Evolutionary conservation across 2,113 vertebrate genomes (phyloP).

Genomic region (Hippolais icterina): DNA sequence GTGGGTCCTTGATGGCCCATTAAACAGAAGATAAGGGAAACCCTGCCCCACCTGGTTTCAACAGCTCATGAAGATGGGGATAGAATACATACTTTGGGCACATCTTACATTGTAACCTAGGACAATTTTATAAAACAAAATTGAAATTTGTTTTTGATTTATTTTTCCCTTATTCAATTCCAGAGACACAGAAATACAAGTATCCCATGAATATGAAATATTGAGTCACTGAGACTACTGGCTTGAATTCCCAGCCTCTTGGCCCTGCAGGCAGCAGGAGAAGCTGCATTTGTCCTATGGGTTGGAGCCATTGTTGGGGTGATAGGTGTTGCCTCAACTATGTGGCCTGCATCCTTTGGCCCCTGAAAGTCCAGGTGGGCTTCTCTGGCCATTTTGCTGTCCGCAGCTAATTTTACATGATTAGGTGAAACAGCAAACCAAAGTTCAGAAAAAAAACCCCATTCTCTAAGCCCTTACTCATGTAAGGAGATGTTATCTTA

Average conservation of each 20-base stretch:
- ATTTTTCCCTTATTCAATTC: background rate
- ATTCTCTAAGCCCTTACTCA: background rate
- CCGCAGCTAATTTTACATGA: background rate
- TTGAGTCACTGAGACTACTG: background rate
- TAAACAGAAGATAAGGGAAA: no score
- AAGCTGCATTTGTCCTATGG: fast-evolving
- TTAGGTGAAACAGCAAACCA: background rate
- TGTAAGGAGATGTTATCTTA: conserved; percentile 8
- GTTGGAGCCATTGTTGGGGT: fast-evolving
- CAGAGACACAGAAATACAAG: background rate
- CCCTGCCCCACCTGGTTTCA: no score
- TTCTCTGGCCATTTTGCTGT: background rate
- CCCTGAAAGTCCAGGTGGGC: background rate
- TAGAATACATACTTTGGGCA: no score
- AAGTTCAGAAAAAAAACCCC: background rate
- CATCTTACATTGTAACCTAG: no score
- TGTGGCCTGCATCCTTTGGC: fast-evolving
- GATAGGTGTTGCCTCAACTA: background rate
- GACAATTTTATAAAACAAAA: background rate
- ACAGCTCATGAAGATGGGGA: no score
- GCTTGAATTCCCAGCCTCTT: background rate
- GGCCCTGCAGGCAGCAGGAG: background rate
- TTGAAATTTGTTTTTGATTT: background rate
- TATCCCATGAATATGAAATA: background rate
- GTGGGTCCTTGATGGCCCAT: no score